These are phyloP conservation scores for Pipistrellus pygmaeus DNA, from an alignment of 2,797 vertebrate genomes.

Conservation along the genomic window DNA sequence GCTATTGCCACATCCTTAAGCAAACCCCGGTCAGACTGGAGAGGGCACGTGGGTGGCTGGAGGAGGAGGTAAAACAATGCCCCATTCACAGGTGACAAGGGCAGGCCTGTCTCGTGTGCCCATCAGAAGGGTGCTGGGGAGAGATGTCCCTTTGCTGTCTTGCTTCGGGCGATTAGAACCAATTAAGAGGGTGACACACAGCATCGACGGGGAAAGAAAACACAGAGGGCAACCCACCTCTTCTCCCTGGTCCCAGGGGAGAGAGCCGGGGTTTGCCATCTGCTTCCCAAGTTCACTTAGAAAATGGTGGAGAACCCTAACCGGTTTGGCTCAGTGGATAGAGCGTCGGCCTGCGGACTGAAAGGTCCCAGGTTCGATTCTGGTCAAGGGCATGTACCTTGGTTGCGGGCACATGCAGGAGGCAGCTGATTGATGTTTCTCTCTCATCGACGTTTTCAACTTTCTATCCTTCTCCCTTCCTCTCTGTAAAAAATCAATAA, in stretches of 20 bases:
- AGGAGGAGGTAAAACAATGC: constrained; percentile 77
- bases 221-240: neutral
- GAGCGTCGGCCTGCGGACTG: too few relatives aligned
- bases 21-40: neutral
- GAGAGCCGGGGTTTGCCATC: constrained; percentile 26
- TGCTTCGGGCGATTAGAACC: constrained; percentile 74
- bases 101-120: constrained; percentile 79
- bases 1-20: neutral
- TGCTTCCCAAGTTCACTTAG: neutral
- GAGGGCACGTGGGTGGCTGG: neutral
- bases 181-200: constrained; percentile 71
- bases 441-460: too few relatives aligned
- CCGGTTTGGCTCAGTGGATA: too few relatives aligned
- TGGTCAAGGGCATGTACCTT: too few relatives aligned
- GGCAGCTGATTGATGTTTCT: too few relatives aligned
- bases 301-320: too few relatives aligned
- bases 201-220: constrained; percentile 35
- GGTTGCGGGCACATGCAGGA: too few relatives aligned
- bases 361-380: too few relatives aligned
- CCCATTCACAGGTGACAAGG: constrained; percentile 83
- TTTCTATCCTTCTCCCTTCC: too few relatives aligned
- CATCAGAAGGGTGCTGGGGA: constrained; percentile 77
- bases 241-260: constrained; percentile 49
- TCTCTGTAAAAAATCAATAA: too few relatives aligned
- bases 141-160: constrained; percentile 80